Evolutionary conservation across 2,888 invertebrate genomes (phyloP), one percentile per base, ranked within the genome.

Genomic region (Lithophane socia): DNA sequence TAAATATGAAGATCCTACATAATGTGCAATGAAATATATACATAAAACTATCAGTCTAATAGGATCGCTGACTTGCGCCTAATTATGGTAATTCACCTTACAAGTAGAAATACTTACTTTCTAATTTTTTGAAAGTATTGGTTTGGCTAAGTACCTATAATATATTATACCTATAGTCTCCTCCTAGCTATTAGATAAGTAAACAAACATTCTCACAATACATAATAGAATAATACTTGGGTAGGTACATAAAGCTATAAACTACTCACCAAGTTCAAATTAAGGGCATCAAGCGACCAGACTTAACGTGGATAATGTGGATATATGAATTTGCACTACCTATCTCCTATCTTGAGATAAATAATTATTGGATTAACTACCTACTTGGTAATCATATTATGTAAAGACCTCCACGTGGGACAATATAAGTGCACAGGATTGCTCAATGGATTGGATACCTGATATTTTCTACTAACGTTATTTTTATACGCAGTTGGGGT

Each of bases 311-410:
- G 58, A 78, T 80, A 77, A 24, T 24, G 18, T 47, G 18, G 47
- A 75, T 56, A 21, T 56, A 73, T 47, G 29, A 75, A 60, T 63
- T 49, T 54, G 60, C 63, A 73, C 29, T 52, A 52, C 13, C 44
- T 74, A 86, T 78, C 79, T 76, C 13, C 44, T 74, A 86, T 78
- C 79, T 74, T 79, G n/a, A 63, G 83, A 86, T 84, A 86, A 77
- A 63, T 29, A 61, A 63, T 47, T 47, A 44, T 24, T 58, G 58
- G 73, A 73, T 73, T 75, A 58, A n/a, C 13, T 75, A 74, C n/a
- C 13, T 75, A 74, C n/a, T 75, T 74, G n/a, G 47, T 75, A 47
- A 58, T 74, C 47, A 74, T 47, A 75, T 74, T 75, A 74, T 37
- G 7, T 73, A 37, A 37, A 37, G 56, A 75, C 75, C 75, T 47